Conservation (phyloP, 2,888 invertebrate genomes). For the Tiphia femorata region DNA sequence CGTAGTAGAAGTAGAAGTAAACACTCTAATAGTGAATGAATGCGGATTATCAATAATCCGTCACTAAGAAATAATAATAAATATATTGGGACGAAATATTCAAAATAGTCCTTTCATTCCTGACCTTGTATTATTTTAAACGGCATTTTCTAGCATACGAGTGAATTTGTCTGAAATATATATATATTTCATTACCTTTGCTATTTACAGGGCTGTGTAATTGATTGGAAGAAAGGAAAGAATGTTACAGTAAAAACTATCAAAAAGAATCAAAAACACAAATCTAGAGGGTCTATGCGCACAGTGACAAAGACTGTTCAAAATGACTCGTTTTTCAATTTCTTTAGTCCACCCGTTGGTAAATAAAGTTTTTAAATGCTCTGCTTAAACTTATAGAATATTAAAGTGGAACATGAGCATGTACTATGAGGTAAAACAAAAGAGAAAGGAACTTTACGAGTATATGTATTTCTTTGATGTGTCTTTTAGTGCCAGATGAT, state of each 20-base stretch:
- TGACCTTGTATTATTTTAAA: too few relatives aligned
- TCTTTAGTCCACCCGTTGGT: slow-evolving; percentile 90
- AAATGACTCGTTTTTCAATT: slow-evolving; percentile 99
- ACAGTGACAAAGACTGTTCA: slow-evolving; percentile 96
- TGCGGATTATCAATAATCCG: too few relatives aligned
- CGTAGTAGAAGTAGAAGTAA: too few relatives aligned
- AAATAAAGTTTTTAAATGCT: slow-evolving; percentile 31
- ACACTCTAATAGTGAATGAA: too few relatives aligned
- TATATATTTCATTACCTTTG: background rate
- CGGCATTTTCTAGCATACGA: too few relatives aligned
- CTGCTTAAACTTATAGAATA: background rate
- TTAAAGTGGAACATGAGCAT: too few relatives aligned
- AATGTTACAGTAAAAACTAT: slow-evolving; percentile 97
- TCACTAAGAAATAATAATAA: too few relatives aligned
- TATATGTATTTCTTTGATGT: background rate
- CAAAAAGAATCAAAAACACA: slow-evolving; percentile 99
- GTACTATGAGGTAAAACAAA: too few relatives aligned
- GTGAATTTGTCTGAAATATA: background rate
- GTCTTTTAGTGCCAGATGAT: slow-evolving; percentile 80
- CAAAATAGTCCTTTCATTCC: too few relatives aligned
- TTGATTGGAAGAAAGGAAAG: slow-evolving; percentile 98
- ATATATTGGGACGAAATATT: too few relatives aligned
- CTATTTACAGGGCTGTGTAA: slow-evolving; percentile 81
- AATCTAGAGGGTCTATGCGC: slow-evolving; percentile 92
- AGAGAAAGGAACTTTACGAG: too few relatives aligned